A percentile compares a stretch with the other conserved stretches of the same genome.
Evolutionary conservation across 2,113 vertebrate genomes (phyloP).

Genomic region (Oreochromis spilurus): DNA sequence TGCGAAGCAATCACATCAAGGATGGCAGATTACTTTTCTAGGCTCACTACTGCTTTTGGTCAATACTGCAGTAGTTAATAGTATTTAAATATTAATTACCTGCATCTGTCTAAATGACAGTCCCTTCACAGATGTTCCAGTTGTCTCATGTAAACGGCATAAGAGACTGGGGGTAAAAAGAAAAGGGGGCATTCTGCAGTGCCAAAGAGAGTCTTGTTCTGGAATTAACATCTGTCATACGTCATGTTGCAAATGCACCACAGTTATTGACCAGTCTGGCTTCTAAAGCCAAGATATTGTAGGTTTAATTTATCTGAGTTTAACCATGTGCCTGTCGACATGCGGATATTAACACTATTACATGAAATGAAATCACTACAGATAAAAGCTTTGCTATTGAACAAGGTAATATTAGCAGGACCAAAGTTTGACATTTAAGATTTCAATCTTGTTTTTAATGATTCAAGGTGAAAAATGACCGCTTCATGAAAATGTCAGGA

Average conservation of each 20-base stretch:
- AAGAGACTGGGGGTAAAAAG: not conserved
- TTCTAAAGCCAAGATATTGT: not conserved
- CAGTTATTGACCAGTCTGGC: not conserved
- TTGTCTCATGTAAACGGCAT: not conserved
- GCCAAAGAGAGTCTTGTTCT: not conserved
- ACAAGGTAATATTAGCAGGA: not conserved
- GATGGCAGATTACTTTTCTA: not conserved
- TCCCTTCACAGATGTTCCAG: not conserved
- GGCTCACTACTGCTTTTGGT: not conserved
- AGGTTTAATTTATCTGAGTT: slow-evolving; percentile 2
- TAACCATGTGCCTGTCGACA: not conserved
- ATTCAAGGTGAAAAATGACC: slow-evolving; percentile 24
- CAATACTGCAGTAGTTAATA: not conserved
- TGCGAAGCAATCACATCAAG: not conserved
- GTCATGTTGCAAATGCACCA: not conserved
- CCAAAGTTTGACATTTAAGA: slow-evolving; percentile 38
- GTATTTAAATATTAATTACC: not conserved
- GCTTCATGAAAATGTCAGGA: slow-evolving; percentile 8
- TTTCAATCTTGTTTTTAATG: slow-evolving; percentile 34
- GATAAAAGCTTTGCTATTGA: slow-evolving; percentile 5
- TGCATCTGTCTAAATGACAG: not conserved
- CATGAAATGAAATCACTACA: not conserved
- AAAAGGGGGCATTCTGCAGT: not conserved
- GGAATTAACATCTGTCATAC: not conserved
- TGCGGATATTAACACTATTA: slow-evolving; percentile 28